Conservation (phyloP, 2,888 invertebrate species). For the Agrochola litura region DNA sequence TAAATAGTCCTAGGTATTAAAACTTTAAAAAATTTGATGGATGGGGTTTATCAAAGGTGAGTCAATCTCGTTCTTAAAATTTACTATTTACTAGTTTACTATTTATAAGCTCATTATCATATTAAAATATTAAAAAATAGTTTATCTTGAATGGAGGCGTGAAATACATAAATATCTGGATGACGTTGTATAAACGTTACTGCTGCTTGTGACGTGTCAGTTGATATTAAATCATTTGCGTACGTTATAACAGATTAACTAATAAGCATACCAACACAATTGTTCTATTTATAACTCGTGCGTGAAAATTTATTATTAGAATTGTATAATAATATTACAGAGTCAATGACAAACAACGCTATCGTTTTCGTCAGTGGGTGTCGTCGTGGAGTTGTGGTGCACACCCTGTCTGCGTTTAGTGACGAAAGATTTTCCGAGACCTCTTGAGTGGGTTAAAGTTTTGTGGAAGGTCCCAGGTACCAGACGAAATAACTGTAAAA, state of each 20-base stretch:
- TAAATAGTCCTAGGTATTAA: no score
- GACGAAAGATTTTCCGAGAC: background rate
- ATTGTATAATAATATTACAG: slow-evolving; percentile 1
- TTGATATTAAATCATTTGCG: slow-evolving; percentile 31
- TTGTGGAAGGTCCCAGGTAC: no score
- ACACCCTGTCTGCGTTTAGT: background rate
- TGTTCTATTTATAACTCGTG: slow-evolving; percentile 38
- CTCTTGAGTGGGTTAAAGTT: no score
- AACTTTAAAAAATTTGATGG: no score
- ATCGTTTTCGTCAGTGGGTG: no score
- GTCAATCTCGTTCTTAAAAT: background rate
- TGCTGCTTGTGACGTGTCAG: slow-evolving; percentile 17
- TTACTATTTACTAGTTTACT: background rate
- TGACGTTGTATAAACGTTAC: slow-evolving; percentile 32
- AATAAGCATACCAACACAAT: slow-evolving; percentile 29
- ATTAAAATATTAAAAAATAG: background rate
- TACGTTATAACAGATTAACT: slow-evolving; percentile 41
- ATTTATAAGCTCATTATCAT: background rate
- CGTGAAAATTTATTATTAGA: slow-evolving; percentile 42
- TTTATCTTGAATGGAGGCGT: slow-evolving; percentile 24
- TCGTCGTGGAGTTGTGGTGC: no score
- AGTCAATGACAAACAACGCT: background rate
- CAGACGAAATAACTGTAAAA: no score
- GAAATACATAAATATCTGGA: background rate
- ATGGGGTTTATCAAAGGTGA: background rate